Percentiles rank a stretch among this genome's conserved stretches.
These are phyloP conservation scores for Agonopterix subpropinquella DNA, from an alignment of 2,888 invertebrate species.

Conservation along the genomic window DNA sequence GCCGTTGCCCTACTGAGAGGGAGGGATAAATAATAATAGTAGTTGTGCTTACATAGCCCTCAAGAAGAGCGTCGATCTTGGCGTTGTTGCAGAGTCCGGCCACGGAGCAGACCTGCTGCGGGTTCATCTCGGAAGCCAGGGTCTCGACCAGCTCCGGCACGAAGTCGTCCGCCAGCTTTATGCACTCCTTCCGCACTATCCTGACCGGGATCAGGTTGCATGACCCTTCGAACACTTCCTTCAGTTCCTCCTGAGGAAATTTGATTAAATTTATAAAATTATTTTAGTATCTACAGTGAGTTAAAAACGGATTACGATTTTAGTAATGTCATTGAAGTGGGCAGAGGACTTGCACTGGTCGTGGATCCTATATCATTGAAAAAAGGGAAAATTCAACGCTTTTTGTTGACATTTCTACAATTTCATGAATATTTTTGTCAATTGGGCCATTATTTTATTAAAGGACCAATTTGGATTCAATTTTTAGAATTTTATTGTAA, in stretches of 20 bases:
- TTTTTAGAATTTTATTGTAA: too few species aligned
- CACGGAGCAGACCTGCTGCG: slow-evolving; percentile 89
- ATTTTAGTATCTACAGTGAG: too few species aligned
- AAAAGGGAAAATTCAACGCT: too few species aligned
- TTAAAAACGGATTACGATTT: too few species aligned
- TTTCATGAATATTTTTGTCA: too few species aligned
- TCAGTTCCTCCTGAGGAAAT: slow-evolving; percentile 83
- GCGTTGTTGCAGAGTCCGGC: slow-evolving; percentile 91
- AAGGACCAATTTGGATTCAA: too few species aligned
- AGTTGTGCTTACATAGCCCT: slow-evolving; percentile 60
- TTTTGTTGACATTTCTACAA: too few species aligned
- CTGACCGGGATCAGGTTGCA: slow-evolving; percentile 88
- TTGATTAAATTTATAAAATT: background rate
- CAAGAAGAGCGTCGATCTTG: slow-evolving; percentile 79
- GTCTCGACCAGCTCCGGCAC: slow-evolving; percentile 92
- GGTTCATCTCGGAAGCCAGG: slow-evolving; percentile 93
- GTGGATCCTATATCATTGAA: too few species aligned
- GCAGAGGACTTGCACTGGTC: too few species aligned
- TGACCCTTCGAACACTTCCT: slow-evolving; percentile 91
- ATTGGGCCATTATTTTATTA: too few species aligned
- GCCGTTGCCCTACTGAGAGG: too few species aligned
- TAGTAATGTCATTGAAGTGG: too few species aligned
- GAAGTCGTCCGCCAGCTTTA: slow-evolving; percentile 87
- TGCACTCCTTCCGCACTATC: slow-evolving; percentile 83
- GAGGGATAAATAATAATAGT: background rate